A percentile compares a stretch with the other conserved stretches of the same genome.
Evolutionary conservation across 2,113 vertebrate species (phyloP).

Genomic region (Microcebus ravelobensis): DNA sequence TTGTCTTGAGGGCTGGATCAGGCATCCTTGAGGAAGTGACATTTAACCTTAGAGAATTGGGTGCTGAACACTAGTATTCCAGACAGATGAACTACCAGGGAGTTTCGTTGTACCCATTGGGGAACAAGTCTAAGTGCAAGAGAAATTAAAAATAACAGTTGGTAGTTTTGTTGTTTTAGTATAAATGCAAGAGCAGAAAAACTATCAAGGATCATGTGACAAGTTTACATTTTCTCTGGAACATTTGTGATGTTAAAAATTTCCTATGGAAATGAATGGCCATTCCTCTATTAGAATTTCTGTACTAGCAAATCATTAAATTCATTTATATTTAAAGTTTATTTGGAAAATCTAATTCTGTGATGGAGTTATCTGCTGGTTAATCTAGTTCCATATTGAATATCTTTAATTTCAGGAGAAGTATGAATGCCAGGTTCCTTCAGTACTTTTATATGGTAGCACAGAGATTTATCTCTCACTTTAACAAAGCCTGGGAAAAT

Average conservation of each 20-base stretch:
- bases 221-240: neutral
- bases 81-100: neutral
- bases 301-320: neutral
- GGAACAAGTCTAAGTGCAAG: neutral
- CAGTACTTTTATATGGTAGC: neutral
- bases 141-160: neutral
- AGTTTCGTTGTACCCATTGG: neutral
- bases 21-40: neutral
- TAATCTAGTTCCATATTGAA: neutral
- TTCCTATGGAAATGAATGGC: neutral
- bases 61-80: neutral
- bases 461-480: neutral
- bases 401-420: neutral
- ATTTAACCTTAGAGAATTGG: neutral
- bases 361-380: neutral
- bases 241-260: neutral
- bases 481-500: neutral
- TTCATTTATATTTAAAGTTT: neutral
- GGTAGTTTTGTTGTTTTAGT: neutral
- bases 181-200: neutral
- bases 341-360: neutral
- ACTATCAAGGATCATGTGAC: neutral
- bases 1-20: neutral
- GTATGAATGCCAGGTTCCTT: neutral
- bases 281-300: neutral